These are phyloP conservation scores for Andrena cerasifolii DNA, from an alignment of 1,140 invertebrate species.

Conservation along the genomic window DNA sequence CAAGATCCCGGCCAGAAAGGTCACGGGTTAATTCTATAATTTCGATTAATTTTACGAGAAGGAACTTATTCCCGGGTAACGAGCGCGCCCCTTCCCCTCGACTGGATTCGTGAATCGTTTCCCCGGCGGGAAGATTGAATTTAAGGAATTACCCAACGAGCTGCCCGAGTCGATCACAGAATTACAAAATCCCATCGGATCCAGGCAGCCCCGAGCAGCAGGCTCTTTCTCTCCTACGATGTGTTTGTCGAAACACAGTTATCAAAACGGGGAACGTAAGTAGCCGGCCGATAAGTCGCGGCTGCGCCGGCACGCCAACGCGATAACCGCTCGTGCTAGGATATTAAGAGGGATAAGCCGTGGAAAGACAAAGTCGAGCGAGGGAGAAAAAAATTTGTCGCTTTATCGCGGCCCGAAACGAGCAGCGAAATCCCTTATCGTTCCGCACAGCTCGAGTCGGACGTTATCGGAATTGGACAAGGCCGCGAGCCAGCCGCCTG, in stretches of 20 bases:
- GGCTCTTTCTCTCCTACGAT: too few species aligned
- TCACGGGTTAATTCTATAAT: conserved; percentile 41
- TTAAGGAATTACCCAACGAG: conserved; percentile 19
- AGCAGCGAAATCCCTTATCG: conserved; percentile 45
- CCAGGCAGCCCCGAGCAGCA: too few species aligned
- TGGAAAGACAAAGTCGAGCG: neutral
- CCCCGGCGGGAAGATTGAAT: conserved; percentile 24
- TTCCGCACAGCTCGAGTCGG: neutral
- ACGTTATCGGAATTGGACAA: conserved; percentile 62
- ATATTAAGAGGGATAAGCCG: neutral
- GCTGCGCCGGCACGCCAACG: neutral
- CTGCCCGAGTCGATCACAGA: conserved; percentile 5
- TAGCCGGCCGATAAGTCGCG: neutral
- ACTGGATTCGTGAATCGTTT: neutral
- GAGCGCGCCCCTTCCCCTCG: neutral
- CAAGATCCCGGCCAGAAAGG: neutral
- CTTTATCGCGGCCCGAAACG: conserved; percentile 17
- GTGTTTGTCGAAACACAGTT: conserved; percentile 21
- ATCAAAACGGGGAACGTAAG: neutral
- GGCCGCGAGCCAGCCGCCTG: conserved; percentile 42
- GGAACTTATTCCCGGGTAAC: conserved; percentile 20
- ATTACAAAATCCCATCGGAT: conserved; percentile 26
- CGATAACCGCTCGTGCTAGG: conserved; percentile 11
- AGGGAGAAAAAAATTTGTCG: neutral
- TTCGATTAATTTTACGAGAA: conserved; percentile 47